Evolutionary conservation across 2,888 invertebrate species (phyloP).

Genomic region (Scaptomyza polygonia): DNA sequence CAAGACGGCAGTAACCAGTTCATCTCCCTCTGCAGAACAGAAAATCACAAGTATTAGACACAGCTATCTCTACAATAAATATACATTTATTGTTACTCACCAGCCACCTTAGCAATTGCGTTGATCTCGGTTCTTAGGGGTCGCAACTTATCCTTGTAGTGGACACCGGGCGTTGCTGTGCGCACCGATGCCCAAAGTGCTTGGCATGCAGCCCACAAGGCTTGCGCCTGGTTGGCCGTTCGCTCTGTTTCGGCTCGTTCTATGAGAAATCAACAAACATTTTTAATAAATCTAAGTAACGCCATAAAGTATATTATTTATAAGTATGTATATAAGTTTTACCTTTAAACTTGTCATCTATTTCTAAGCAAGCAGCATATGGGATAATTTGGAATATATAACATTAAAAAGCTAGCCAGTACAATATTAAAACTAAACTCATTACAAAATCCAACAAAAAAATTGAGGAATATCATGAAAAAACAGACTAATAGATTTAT

Average conservation of each 20-base stretch:
- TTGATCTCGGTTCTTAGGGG: constrained; percentile 89
- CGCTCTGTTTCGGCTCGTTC: constrained; percentile 90
- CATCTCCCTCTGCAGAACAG: constrained; percentile 88
- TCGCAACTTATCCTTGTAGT: constrained; percentile 86
- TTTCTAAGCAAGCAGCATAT: constrained; percentile 81
- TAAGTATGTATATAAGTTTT: constrained; percentile 47
- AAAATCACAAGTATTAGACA: neutral
- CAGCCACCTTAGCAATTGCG: constrained; percentile 90
- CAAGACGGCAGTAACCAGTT: constrained; percentile 91
- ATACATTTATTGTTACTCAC: constrained; percentile 85
- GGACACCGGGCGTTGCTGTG: constrained; percentile 86
- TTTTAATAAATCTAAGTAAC: neutral
- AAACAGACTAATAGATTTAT: neutral
- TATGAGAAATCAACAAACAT: constrained; percentile 71
- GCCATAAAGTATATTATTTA: neutral
- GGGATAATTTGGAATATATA: constrained; percentile 6
- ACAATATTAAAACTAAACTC: constrained; percentile 5
- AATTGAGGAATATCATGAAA: neutral
- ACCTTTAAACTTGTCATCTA: constrained; percentile 84
- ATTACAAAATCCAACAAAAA: neutral
- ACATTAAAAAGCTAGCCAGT: constrained; percentile 22
- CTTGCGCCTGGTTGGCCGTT: constrained; percentile 91
- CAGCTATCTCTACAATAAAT: neutral
- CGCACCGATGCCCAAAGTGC: constrained; percentile 91
- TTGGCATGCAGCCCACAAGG: constrained; percentile 97